Conservation (phyloP, 2,888 invertebrate genomes). For the Eubasilissa splendida region DNA sequence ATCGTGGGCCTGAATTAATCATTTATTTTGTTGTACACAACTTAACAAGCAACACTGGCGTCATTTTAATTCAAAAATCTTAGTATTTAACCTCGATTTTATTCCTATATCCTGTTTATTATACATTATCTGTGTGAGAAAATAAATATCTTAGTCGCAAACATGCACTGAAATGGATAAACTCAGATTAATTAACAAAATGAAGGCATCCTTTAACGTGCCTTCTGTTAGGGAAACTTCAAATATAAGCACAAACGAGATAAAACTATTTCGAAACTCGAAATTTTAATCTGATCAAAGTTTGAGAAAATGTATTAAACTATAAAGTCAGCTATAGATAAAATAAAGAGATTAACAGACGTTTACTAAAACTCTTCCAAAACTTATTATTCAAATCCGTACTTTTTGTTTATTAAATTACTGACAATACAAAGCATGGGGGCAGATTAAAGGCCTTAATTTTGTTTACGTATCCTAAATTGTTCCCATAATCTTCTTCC, state of each 20-base stretch:
- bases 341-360: conserved; percentile 30
- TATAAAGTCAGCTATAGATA: conserved; percentile 4
- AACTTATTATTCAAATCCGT: conserved; percentile 33
- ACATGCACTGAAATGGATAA: too few relatives aligned
- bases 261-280: not conserved
- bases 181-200: too few relatives aligned
- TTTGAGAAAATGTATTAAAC: not conserved
- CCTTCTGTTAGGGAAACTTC: too few relatives aligned
- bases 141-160: too few relatives aligned
- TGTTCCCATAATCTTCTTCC: conserved; percentile 36
- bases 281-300: conserved; percentile 6
- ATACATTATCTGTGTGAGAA: too few relatives aligned
- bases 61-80: too few relatives aligned
- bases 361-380: conserved; percentile 32
- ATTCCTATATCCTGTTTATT: too few relatives aligned
- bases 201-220: too few relatives aligned
- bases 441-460: conserved; percentile 33
- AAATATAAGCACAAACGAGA: too few relatives aligned
- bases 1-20: conserved; percentile 1
- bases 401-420: conserved; percentile 31
- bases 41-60: too few relatives aligned
- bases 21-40: not conserved
- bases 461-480: conserved; percentile 30
- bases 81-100: too few relatives aligned
- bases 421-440: conserved; percentile 31